phyloP scores from a whole-genome alignment of 2,797 vertebrate species.

The Sebastes iracundus region DNA sequence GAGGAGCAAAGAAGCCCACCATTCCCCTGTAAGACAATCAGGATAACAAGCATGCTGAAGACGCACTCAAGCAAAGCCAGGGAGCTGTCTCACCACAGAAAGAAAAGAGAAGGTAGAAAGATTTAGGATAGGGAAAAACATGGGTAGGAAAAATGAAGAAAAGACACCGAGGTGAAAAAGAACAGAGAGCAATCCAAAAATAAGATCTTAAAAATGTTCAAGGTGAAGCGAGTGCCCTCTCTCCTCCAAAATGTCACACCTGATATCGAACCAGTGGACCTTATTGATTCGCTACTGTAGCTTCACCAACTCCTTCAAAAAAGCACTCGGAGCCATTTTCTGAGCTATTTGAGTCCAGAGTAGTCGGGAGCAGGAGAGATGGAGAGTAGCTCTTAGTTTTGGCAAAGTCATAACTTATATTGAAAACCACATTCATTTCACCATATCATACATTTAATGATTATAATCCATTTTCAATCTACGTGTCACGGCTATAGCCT shows the following conservation, averaged over 20 bases:
- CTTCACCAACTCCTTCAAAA: constrained; percentile 9
- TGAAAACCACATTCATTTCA: not conserved
- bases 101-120: not conserved
- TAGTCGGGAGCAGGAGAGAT: not conserved
- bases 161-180: not conserved
- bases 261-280: constrained; percentile 24
- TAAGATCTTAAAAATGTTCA: constrained; percentile 23
- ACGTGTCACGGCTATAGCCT: not conserved
- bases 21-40: constrained; percentile 12
- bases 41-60: constrained; percentile 11
- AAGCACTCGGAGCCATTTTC: constrained; percentile 44
- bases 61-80: not conserved
- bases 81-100: not conserved
- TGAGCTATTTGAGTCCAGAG: constrained; percentile 18
- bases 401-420: not conserved
- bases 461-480: not conserved
- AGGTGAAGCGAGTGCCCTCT: constrained; percentile 24
- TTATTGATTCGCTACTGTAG: constrained; percentile 33
- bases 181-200: constrained; percentile 18
- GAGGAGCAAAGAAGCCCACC: not conserved
- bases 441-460: not conserved
- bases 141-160: not conserved
- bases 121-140: not conserved
- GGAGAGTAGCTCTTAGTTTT: not conserved
- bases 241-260: constrained; percentile 38